phyloP scores from a whole-genome alignment of 2,888 invertebrate genomes.

The Scaptomyza caliginosa region DNA sequence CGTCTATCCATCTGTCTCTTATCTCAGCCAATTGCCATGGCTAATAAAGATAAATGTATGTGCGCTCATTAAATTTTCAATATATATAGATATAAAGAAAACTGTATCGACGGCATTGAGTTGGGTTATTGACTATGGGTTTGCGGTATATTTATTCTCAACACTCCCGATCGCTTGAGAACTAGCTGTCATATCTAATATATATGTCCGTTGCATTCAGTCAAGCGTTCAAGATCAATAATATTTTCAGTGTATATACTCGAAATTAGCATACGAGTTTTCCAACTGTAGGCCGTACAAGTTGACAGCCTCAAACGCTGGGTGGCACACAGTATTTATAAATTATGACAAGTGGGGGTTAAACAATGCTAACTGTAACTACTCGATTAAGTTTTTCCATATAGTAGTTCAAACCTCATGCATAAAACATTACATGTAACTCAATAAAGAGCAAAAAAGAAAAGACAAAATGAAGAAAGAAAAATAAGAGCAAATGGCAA shows the following conservation, averaged over 20 bases:
- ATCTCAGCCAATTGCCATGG: conserved; percentile 72
- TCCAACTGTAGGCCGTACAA: conserved; percentile 56
- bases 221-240: conserved; percentile 74
- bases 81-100: not conserved
- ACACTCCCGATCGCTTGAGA: conserved; percentile 22
- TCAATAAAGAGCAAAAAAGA: conserved; percentile 25
- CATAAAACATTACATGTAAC: conserved; percentile 46
- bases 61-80: conserved; percentile 59
- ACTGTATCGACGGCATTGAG: conserved; percentile 65
- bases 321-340: conserved; percentile 56
- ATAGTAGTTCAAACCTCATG: conserved; percentile 36
- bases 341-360: conserved; percentile 62
- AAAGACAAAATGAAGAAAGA: conserved; percentile 29
- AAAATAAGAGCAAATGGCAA: conserved; percentile 17
- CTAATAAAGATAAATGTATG: conserved; percentile 77
- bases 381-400: no score
- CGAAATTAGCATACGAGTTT: conserved; percentile 54
- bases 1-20: conserved; percentile 36
- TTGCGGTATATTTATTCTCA: conserved; percentile 45
- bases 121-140: conserved; percentile 57
- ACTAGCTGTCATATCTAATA: conserved; percentile 42
- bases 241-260: conserved; percentile 43
- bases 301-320: conserved; percentile 47
- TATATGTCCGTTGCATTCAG: conserved; percentile 63
- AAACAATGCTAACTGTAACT: conserved; percentile 43